phyloP scores from a whole-genome alignment of 2,888 invertebrate species.

The Erebia ligea region DNA sequence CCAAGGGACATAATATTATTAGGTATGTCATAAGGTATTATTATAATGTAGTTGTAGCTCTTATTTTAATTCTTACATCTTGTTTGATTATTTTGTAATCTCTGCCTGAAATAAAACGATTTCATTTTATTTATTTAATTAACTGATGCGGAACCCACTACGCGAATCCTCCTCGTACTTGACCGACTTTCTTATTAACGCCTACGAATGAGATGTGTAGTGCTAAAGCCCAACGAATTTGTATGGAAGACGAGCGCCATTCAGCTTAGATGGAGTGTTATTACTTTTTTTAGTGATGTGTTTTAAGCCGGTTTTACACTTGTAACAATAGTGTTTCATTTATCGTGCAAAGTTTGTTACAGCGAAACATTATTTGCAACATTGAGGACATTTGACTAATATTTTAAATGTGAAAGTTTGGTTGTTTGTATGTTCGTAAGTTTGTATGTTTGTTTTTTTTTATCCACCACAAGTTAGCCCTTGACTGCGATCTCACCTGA shows the following conservation, averaged over 20 bases:
- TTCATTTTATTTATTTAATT: too few species aligned
- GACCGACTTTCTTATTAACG: conserved; percentile 33
- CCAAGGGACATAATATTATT: too few species aligned
- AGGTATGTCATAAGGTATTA: too few species aligned
- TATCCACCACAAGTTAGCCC: too few species aligned
- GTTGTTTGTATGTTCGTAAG: too few species aligned
- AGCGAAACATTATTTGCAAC: not conserved
- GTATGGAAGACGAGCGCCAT: conserved; percentile 20
- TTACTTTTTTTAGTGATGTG: conserved; percentile 7
- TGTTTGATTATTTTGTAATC: too few species aligned
- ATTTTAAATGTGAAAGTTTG: too few species aligned
- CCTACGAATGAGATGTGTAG: conserved; percentile 28
- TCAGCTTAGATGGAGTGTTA: conserved; percentile 11
- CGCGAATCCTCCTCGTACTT: not conserved
- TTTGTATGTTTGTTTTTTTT: too few species aligned
- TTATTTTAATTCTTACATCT: too few species aligned
- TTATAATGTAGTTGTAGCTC: too few species aligned
- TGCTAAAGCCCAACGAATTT: conserved; percentile 28
- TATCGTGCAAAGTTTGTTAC: not conserved
- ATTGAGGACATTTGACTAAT: not conserved
- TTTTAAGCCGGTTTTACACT: not conserved
- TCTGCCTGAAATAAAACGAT: too few species aligned
- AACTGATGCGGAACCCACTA: not conserved
- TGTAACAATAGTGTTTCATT: not conserved
- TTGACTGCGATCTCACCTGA: too few species aligned